phyloP scores from a whole-genome alignment of 2,113 vertebrate genomes.

The Cisticola juncidis region DNA sequence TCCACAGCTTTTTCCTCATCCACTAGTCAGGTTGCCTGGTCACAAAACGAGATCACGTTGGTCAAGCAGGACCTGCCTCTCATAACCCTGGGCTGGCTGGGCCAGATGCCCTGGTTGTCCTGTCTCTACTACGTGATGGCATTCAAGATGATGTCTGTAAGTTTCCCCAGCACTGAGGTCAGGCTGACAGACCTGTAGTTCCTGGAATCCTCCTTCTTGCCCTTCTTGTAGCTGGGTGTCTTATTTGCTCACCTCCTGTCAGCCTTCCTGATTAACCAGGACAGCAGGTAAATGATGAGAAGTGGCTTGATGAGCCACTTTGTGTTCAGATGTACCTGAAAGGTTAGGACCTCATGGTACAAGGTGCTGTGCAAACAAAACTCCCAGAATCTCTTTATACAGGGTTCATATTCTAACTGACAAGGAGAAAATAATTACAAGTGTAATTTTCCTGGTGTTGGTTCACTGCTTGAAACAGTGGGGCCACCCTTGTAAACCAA shows the following conservation, averaged over 20 bases:
- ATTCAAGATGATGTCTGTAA: not conserved
- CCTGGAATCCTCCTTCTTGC: not conserved
- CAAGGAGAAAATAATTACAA: not conserved
- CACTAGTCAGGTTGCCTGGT: not conserved
- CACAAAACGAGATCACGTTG: not conserved
- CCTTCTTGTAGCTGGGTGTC: not conserved
- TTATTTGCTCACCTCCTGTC: not conserved
- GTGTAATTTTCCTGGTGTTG: not conserved
- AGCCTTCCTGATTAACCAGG: accelerated
- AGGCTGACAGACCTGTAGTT: not conserved
- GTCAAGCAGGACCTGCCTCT: not conserved
- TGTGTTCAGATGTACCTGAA: not conserved
- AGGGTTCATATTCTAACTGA: not conserved
- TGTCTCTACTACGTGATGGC: not conserved
- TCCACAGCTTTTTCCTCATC: not conserved
- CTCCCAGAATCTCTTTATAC: not conserved
- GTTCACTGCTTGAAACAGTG: not conserved
- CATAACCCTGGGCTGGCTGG: not conserved
- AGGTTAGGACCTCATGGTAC: not conserved
- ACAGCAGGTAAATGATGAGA: not conserved
- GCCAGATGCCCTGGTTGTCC: not conserved
- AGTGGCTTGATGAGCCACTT: not conserved
- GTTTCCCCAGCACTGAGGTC: not conserved
- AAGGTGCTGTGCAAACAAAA: not conserved
- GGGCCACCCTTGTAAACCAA: not conserved